These are phyloP conservation scores for Entomobrya multifasciata DNA, from an alignment of 2,888 invertebrate genomes.

Conservation along the genomic window DNA sequence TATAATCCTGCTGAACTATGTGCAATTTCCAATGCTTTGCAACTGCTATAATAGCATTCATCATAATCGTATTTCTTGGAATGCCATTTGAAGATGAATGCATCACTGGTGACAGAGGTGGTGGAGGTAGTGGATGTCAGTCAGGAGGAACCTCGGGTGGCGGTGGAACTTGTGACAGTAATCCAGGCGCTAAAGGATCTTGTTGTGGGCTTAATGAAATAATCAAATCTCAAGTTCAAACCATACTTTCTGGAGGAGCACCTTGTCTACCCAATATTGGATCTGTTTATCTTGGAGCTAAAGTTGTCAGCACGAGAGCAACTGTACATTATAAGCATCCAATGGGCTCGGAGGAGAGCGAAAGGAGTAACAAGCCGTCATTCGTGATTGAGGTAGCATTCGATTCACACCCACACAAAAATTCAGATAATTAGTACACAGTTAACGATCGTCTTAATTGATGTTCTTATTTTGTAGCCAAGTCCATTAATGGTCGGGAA, in stretches of 20 bases:
- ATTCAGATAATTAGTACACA: not conserved
- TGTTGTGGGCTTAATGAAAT: constrained; percentile 48
- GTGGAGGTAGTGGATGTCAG: too few relatives aligned
- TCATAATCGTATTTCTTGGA: too few relatives aligned
- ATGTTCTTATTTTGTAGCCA: constrained; percentile 7
- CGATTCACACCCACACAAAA: not conserved
- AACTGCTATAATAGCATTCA: too few relatives aligned
- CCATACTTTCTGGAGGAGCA: not conserved
- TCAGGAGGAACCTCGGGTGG: too few relatives aligned
- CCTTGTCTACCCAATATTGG: constrained; percentile 35
- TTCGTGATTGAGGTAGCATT: constrained; percentile 17
- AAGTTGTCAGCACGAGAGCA: constrained; percentile 4
- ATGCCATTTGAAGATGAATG: too few relatives aligned
- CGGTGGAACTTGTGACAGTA: not conserved
- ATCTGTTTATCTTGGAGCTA: constrained; percentile 36
- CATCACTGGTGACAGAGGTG: too few relatives aligned
- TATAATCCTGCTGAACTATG: too few relatives aligned
- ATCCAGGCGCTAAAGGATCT: not conserved
- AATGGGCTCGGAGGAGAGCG: constrained; percentile 18
- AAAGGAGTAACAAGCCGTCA: constrained; percentile 27
- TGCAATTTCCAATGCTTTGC: too few relatives aligned
- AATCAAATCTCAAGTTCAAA: constrained; percentile 25
- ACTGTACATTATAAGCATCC: constrained; percentile 46
- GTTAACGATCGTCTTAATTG: not conserved
- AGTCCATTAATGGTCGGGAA: constrained; percentile 16